phyloP scores from a whole-genome alignment of 2,113 vertebrate species.

The Tretioscincus oriximinensis region DNA sequence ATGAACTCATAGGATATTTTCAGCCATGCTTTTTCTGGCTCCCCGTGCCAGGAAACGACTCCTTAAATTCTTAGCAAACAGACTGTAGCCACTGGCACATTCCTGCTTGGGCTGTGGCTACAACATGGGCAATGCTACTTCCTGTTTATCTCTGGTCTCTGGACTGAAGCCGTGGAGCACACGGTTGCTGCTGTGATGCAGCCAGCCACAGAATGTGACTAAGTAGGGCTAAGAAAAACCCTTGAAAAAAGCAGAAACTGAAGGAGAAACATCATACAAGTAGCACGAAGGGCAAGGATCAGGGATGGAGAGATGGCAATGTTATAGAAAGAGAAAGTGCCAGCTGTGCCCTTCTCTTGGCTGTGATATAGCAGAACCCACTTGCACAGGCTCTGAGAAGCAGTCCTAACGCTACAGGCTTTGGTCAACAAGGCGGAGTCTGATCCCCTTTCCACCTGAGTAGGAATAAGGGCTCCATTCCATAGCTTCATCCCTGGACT shows the following conservation, averaged over 20 bases:
- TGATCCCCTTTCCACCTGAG: too few species aligned
- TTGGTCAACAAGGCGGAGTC: too few species aligned
- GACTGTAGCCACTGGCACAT: slow-evolving; percentile 59
- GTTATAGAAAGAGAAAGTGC: background rate
- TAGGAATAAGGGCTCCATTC: too few species aligned
- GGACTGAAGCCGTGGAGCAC: background rate
- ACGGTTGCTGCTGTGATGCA: background rate
- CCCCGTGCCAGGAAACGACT: slow-evolving; percentile 56
- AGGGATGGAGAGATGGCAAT: background rate
- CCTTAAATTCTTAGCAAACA: slow-evolving; percentile 64
- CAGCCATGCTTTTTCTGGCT: slow-evolving; percentile 59
- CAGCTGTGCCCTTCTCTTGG: too few species aligned
- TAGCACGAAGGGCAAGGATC: background rate
- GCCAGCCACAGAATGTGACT: background rate
- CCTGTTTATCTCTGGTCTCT: slow-evolving; percentile 56
- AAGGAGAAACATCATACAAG: background rate
- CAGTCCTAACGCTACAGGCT: too few species aligned
- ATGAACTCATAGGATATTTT: slow-evolving; percentile 64
- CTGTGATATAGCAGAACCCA: too few species aligned
- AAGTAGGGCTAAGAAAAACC: background rate
- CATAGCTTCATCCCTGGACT: too few species aligned
- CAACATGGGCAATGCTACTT: slow-evolving; percentile 40
- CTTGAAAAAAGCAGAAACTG: background rate
- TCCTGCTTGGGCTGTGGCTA: slow-evolving; percentile 51
- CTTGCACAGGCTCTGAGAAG: too few species aligned